Base-by-base conservation (phyloP, 2,797 vertebrate species). In the Pampus argenteus region DNA sequence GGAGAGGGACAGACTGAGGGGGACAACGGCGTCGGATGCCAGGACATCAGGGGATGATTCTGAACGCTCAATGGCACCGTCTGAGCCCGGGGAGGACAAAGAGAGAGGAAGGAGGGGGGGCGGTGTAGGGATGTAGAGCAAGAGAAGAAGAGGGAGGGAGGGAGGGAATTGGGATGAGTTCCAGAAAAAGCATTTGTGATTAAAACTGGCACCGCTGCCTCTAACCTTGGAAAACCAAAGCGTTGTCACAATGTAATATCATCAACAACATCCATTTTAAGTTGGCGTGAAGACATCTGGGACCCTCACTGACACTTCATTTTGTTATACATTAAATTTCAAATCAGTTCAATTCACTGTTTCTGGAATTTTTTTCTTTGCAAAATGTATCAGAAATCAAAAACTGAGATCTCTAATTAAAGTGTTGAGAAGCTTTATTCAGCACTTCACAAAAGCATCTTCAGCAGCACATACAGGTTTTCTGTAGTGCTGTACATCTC, bases 1-100 rank as follows among this genome's bases (percentile, higher is more conserved):
- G 28, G 87, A 91, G 34, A 95, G 86, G 55, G 93, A 88, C 63
- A 95, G 71, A 57, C 67, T 84, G 31, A 92, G 66, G 15, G 63
- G 64, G 49, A 17, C 6, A 2, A 57, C n/a, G 3, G 58, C 11
- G 22, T 36, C 13, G 49, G 71, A 38, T 36, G 72, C n/a, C 54
- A 22, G 31, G 68, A 9, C 20, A 28, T 36, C 70, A 64, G 59
- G 3, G 2, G 67, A 40, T 55, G 63, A 44, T 38, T 76, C 56
- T 71, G 84, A 8, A n/a, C 6, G 8, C 4, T 25, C 31, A 29
- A 6, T 5, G 14, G 40, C n/a, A 14, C 71, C 42, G 28, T 66
- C 80, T 73, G 67, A 74, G 28, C 9, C 78, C 86, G 72, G 23
- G 56, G 38, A 10, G 44, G 23, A 45, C 3, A 40, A 26, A 54